Conservation (phyloP, 2,797 vertebrate genomes). For the Semotilus atromaculatus region DNA sequence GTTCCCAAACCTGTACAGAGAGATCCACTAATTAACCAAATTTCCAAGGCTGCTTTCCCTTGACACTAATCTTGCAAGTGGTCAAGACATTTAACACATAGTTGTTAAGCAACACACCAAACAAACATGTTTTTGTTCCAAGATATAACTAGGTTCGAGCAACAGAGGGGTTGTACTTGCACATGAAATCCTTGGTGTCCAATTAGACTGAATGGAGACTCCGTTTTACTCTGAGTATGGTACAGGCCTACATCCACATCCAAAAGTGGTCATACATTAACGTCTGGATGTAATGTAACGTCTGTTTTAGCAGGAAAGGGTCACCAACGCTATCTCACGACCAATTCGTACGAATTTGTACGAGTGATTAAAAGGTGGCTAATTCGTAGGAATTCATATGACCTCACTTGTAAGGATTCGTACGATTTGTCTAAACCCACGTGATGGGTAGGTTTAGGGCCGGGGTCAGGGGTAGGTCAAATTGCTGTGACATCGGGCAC, state of each 20-base stretch:
- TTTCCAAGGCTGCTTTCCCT: slow-evolving; percentile 13
- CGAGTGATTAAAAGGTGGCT: no score
- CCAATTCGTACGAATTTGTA: no score
- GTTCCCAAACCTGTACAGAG: background rate
- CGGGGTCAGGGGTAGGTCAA: no score
- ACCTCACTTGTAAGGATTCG: no score
- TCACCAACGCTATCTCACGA: no score
- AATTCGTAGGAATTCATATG: no score
- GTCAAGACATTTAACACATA: slow-evolving; percentile 24
- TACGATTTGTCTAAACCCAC: no score
- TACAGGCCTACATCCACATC: background rate
- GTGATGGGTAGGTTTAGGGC: no score
- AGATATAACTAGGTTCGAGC: slow-evolving; percentile 51
- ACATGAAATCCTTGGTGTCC: slow-evolving; percentile 70
- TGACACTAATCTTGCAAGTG: slow-evolving; percentile 47
- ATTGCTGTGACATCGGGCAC: no score
- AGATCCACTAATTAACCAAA: background rate
- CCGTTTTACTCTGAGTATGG: background rate
- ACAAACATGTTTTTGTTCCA: slow-evolving; percentile 76
- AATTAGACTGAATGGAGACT: slow-evolving; percentile 68
- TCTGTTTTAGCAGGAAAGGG: no score
- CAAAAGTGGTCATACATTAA: background rate
- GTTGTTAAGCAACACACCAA: slow-evolving; percentile 66
- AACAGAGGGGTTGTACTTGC: slow-evolving; percentile 54
- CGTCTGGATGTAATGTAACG: no score